Base-by-base conservation (phyloP, 2,797 vertebrate species). In the Gymnothorax reevesii region DNA sequence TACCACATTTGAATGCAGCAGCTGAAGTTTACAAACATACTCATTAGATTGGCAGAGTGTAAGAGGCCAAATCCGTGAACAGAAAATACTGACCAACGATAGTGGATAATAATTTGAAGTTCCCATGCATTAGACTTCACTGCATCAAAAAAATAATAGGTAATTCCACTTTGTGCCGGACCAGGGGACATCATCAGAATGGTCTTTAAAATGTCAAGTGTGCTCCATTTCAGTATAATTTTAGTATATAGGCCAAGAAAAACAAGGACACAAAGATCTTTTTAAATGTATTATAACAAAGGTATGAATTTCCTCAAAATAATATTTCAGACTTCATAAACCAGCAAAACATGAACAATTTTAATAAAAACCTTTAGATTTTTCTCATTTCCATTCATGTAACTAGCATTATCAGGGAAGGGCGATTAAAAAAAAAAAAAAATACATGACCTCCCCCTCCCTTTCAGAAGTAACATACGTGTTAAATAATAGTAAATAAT, bases 281-380 rank as follows among this genome's bases (percentile, higher is more conserved):
- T 85, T 85, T 85, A 75, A 85, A 77, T 85, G 84, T 85, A 85
- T 85, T 85, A 77, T 85, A 77, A 85, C 84, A 85, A 85, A 85
- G 84, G 84, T 85, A 85, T 85, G 84, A 85, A 85, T 85, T 57
- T 87, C 59, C 75, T 87, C 86, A 82, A 80, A 85, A 85, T 87
- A 85, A 71, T 59, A 86, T 84, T 83, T 71, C 79, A 80, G 13
- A 20, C 79, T 57, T 86, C 71, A 59, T 55, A 69, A 62, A 73
- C 52, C 83, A 87, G 86, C 86, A 89, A 89, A 89, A 89, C 88
- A 89, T 86, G 86, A 87, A 87, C 86, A 86, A 80, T 89, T 89
- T 85, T 87, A 87, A 87, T 87, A 86, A 64, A 83, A 89, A 85
- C 25, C 71, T 27, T 77, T 85, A 77, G 69, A 85, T 59, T 75